Conservation (phyloP, 1,140 invertebrate genomes). For the Drosophila pallidifrons region DNA sequence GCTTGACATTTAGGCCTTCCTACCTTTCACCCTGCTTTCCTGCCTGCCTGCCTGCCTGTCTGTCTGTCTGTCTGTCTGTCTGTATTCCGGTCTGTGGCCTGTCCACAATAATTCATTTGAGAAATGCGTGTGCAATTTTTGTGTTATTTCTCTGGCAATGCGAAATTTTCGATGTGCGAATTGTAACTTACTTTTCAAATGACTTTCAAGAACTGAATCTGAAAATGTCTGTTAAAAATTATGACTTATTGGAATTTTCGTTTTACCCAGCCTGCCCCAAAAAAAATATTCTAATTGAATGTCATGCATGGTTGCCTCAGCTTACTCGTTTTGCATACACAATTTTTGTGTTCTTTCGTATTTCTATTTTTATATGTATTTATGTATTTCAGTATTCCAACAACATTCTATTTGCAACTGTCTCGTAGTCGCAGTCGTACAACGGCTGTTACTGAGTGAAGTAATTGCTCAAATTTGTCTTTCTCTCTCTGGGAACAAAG, state of each 20-base stretch:
- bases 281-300: slow-evolving; percentile 66
- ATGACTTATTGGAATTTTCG: slow-evolving; percentile 62
- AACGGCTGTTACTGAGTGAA: slow-evolving; percentile 3
- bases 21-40: slow-evolving; percentile 1
- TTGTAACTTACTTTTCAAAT: slow-evolving; percentile 21
- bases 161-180: slow-evolving; percentile 48
- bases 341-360: slow-evolving; percentile 16
- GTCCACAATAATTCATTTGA: slow-evolving; percentile 76
- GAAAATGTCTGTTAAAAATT: slow-evolving; percentile 56
- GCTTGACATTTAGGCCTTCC: slow-evolving; percentile 68
- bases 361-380: slow-evolving; percentile 17
- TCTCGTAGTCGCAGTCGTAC: neutral
- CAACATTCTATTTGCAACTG: slow-evolving; percentile 12
- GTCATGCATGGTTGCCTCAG: slow-evolving; percentile 39
- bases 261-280: slow-evolving; percentile 12
- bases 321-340: slow-evolving; percentile 43
- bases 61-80: neutral
- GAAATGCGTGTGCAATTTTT: slow-evolving; percentile 71
- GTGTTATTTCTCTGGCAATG: slow-evolving; percentile 65
- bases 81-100: slow-evolving; percentile 19
- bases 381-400: neutral
- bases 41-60: neutral
- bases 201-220: slow-evolving; percentile 38
- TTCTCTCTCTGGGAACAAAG: neutral
- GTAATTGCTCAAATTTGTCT: slow-evolving; percentile 10